These are phyloP conservation scores for Acleris holmiana DNA, from an alignment of 2,888 invertebrate species.

Conservation along the genomic window DNA sequence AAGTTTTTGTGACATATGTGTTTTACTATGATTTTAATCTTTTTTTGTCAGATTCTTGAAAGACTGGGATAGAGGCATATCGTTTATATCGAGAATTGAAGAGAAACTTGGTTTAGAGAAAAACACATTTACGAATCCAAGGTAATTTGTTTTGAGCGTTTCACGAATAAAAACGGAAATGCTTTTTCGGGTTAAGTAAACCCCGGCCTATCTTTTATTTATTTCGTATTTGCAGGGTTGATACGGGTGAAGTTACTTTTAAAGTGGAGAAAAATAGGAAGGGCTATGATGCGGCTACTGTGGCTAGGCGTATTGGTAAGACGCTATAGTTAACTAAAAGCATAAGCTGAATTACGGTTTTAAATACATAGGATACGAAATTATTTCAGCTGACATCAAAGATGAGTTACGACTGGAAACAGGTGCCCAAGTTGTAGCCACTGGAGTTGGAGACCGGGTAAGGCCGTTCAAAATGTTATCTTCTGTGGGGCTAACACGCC, in stretches of 20 bases:
- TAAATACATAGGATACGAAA: no score
- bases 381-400: conserved; percentile 82
- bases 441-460: conserved; percentile 93
- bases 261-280: conserved; percentile 87
- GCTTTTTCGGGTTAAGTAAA: neutral
- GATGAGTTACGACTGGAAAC: conserved; percentile 86
- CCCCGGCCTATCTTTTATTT: neutral
- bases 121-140: conserved; percentile 85
- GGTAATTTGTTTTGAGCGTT: conserved; percentile 67
- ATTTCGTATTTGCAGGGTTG: conserved; percentile 84
- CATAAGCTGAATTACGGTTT: no score
- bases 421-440: conserved; percentile 88
- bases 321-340: no score
- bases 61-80: conserved; percentile 89
- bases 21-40: conserved; percentile 25
- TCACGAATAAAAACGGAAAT: neutral
- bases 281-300: conserved; percentile 87
- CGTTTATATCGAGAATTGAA: conserved; percentile 88
- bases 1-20: neutral
- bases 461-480: conserved; percentile 46
- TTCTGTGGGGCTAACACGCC: no score
- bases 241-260: conserved; percentile 90
- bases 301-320: conserved; percentile 87
- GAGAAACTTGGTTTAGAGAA: conserved; percentile 88
- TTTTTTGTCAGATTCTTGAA: conserved; percentile 61